A percentile compares a stretch with the other conserved stretches of the same genome.
Evolutionary conservation across 2,797 vertebrate genomes (phyloP).

Genomic region (Benthosema pterotum): DNA sequence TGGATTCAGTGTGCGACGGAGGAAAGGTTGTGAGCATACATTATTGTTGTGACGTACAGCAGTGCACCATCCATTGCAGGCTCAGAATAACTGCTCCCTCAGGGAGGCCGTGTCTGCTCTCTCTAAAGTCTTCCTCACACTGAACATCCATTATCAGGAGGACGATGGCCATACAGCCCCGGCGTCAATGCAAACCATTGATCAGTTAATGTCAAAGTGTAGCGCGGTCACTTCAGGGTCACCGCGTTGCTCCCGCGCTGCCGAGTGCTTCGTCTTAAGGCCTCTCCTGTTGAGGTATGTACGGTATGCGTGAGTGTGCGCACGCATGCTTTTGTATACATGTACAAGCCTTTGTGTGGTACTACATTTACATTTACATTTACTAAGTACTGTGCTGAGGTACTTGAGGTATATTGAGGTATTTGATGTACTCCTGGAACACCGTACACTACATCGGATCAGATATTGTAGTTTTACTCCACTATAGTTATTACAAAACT

Average conservation of each 20-base stretch:
- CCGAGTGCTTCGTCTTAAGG: conserved; percentile 48
- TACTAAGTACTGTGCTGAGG: too few relatives aligned
- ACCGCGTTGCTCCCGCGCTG: conserved; percentile 37
- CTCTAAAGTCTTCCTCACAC: conserved; percentile 44
- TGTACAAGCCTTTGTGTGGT: too few relatives aligned
- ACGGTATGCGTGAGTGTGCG: conserved; percentile 40
- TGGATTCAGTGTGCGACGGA: conserved; percentile 28
- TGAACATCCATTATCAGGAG: conserved; percentile 55
- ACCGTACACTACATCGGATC: too few relatives aligned
- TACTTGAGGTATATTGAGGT: too few relatives aligned
- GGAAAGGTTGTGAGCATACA: conserved; percentile 66
- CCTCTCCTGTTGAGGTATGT: conserved; percentile 15
- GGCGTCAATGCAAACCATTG: conserved; percentile 62
- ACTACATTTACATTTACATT: too few relatives aligned
- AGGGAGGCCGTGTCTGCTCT: conserved; percentile 26
- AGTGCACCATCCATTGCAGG: conserved; percentile 58
- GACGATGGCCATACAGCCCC: conserved; percentile 42
- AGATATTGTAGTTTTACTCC: too few relatives aligned
- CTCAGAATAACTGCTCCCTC: conserved; percentile 59
- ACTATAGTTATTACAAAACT: too few relatives aligned
- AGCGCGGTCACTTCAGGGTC: conserved; percentile 50
- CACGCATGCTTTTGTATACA: too few relatives aligned
- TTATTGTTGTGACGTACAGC: too few relatives aligned
- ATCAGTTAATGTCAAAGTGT: conserved; percentile 37
- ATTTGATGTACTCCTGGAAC: too few relatives aligned